These are phyloP conservation scores for Hyalella azteca DNA, from an alignment of 2,888 invertebrate species.

Conservation along the genomic window DNA sequence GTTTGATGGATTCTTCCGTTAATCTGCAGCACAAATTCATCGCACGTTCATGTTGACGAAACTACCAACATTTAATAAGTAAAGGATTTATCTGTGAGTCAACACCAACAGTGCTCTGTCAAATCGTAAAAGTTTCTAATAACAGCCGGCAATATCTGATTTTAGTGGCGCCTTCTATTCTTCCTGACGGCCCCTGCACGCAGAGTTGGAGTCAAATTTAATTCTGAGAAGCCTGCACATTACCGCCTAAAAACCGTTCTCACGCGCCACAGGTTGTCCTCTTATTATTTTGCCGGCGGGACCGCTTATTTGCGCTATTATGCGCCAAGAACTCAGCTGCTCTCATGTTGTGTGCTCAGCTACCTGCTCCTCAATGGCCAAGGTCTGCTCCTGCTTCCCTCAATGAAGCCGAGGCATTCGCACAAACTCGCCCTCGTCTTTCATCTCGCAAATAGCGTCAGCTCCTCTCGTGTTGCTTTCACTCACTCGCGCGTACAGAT, in stretches of 20 bases:
- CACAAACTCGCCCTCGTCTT: background rate
- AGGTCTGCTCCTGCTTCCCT: background rate
- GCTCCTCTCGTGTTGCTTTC: background rate
- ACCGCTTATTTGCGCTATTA: constrained; percentile 12
- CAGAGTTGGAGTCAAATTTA: background rate
- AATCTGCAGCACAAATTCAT: too few species aligned
- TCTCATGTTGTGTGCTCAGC: background rate
- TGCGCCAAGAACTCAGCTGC: background rate
- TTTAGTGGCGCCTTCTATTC: too few species aligned
- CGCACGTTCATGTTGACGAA: too few species aligned
- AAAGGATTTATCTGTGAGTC: too few species aligned
- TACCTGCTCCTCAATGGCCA: background rate
- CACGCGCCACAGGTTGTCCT: constrained; percentile 20
- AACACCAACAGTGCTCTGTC: too few species aligned
- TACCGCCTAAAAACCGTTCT: constrained; percentile 15
- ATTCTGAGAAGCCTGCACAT: background rate
- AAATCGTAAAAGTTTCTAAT: too few species aligned
- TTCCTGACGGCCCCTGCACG: background rate
- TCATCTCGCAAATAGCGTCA: background rate
- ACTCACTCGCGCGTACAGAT: background rate
- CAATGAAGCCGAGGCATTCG: background rate
- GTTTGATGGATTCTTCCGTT: too few species aligned
- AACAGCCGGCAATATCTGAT: too few species aligned
- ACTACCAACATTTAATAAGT: too few species aligned
- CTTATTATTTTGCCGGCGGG: background rate